A percentile compares a stretch with the other conserved stretches of the same genome.
Conservation (phyloP, 2,888 invertebrate genomes). For the Amiota communis region DNA sequence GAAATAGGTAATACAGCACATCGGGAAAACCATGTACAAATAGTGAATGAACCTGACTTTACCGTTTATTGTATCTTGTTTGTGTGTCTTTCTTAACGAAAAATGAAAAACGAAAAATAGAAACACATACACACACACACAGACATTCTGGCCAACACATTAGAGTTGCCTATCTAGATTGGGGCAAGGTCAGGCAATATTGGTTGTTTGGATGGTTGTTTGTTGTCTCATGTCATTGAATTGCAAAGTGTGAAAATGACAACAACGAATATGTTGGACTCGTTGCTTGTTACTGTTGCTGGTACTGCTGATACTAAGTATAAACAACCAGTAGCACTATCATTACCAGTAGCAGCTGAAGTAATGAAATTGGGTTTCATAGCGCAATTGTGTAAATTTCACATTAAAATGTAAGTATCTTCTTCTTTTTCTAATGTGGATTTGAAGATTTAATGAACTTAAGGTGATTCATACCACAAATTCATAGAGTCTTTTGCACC, state of each 20-base stretch:
- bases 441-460: too few relatives aligned
- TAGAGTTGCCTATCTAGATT: constrained; percentile 43
- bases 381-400: too few relatives aligned
- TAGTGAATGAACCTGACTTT: constrained; percentile 47
- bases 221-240: constrained; percentile 28
- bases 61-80: constrained; percentile 40
- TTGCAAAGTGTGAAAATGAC: constrained; percentile 26
- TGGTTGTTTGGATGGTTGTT: too few relatives aligned
- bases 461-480: too few relatives aligned
- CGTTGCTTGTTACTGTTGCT: constrained; percentile 2
- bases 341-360: too few relatives aligned
- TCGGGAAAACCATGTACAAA: constrained; percentile 22
- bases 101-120: not conserved
- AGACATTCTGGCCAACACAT: not conserved
- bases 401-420: too few relatives aligned
- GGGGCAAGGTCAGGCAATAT: constrained; percentile 57
- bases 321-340: constrained; percentile 26
- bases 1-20: constrained; percentile 36
- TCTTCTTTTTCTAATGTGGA: not conserved
- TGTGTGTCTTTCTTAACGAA: not conserved
- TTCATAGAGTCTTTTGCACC: too few relatives aligned
- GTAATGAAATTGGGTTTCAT: too few relatives aligned
- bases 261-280: not conserved
- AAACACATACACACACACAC: too few relatives aligned
- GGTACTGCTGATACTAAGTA: constrained; percentile 42